phyloP scores from a whole-genome alignment of 2,113 vertebrate species.

The Numenius arquata region DNA sequence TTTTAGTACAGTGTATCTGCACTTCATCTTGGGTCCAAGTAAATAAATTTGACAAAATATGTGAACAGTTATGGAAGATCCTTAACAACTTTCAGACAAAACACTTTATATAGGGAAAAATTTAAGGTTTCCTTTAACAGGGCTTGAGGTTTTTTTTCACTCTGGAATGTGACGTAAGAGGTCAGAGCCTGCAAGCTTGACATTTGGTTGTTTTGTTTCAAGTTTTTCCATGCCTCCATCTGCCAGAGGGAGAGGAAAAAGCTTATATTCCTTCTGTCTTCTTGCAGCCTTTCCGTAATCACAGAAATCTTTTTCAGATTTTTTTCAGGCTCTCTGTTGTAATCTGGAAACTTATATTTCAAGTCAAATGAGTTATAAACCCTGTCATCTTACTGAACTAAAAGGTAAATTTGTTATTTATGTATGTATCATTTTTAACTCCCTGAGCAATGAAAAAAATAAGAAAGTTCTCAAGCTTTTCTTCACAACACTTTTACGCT shows the following conservation, averaged over 20 bases:
- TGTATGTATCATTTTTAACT: neutral
- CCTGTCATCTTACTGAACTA: neutral
- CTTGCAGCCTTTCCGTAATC: neutral
- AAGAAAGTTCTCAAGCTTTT: neutral
- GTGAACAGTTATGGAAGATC: neutral
- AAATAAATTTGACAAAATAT: neutral
- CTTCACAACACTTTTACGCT: neutral
- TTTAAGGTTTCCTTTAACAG: neutral
- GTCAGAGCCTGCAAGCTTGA: neutral
- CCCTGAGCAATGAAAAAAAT: neutral
- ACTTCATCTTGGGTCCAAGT: neutral
- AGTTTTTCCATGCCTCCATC: neutral
- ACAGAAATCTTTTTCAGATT: neutral
- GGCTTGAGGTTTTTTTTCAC: neutral
- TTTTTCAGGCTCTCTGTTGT: neutral
- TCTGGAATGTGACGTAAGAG: neutral
- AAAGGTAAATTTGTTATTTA: neutral
- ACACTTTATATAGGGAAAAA: neutral
- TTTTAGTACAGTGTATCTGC: neutral
- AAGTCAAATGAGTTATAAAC: neutral
- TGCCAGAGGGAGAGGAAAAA: neutral
- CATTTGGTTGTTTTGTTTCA: neutral
- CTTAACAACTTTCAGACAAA: constrained; percentile 1
- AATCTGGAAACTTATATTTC: neutral
- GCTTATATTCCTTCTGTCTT: neutral